Percentiles rank a stretch among this genome's conserved stretches.
Conservation (phyloP, 64 coral and sea anemone genomes). For the Stichodactyla helianthus region DNA sequence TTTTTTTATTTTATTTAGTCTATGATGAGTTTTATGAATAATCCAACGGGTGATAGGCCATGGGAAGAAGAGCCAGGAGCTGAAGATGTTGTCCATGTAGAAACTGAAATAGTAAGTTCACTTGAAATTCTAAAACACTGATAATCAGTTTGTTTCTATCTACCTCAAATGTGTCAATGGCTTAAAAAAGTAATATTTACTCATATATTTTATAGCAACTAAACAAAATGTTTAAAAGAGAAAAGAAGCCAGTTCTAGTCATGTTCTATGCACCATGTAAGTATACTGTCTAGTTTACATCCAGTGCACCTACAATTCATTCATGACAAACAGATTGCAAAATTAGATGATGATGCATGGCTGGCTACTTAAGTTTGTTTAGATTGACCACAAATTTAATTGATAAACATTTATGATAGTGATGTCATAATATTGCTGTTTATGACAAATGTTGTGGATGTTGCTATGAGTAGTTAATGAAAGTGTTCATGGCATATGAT, state of each 20-base stretch:
- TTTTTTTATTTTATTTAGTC: constrained; percentile 51
- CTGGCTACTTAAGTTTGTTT: too few relatives aligned
- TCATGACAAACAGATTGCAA: too few relatives aligned
- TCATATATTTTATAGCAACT: constrained; percentile 50
- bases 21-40: constrained; percentile 83
- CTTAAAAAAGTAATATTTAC: not conserved
- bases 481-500: too few relatives aligned
- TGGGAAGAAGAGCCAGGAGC: constrained; percentile 93
- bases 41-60: constrained; percentile 86
- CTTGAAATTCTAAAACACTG: not conserved
- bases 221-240: constrained; percentile 60
- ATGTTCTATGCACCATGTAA: constrained; percentile 99
- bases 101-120: constrained; percentile 30
- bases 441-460: not conserved
- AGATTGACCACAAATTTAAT: too few relatives aligned
- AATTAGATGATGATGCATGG: too few relatives aligned
- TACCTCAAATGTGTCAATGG: too few relatives aligned
- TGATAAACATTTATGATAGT: not conserved
- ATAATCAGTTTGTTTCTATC: too few relatives aligned
- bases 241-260: constrained; percentile 64
- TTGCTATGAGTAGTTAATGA: not conserved
- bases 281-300: constrained; percentile 19
- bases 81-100: constrained; percentile 66
- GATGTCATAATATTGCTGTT: not conserved
- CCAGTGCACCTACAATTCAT: too few relatives aligned